These are phyloP conservation scores for Caretta caretta DNA, from an alignment of 2,113 vertebrate genomes.

Conservation along the genomic window DNA sequence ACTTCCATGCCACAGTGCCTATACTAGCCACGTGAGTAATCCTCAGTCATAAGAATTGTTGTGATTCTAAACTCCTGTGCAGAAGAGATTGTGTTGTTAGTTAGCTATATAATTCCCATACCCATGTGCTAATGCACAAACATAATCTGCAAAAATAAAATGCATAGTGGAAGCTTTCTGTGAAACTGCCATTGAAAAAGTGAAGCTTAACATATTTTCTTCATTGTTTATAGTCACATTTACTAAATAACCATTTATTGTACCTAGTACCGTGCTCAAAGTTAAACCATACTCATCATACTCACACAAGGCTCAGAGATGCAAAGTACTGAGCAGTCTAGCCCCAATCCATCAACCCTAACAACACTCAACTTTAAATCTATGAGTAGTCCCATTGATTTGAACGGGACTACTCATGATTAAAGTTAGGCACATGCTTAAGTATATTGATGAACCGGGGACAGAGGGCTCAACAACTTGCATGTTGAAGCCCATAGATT, in stretches of 20 bases:
- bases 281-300: background rate
- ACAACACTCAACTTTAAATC: background rate
- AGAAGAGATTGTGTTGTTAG: background rate
- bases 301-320: background rate
- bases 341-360: background rate
- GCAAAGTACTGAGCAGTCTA: background rate
- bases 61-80: background rate
- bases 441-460: background rate
- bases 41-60: background rate
- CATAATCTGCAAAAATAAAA: background rate
- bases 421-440: background rate
- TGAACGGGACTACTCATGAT: background rate
- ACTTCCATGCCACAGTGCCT: fast-evolving
- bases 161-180: background rate
- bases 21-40: background rate
- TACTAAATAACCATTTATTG: background rate
- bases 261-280: background rate
- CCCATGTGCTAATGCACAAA: background rate
- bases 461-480: background rate
- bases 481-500: background rate
- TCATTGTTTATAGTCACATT: background rate
- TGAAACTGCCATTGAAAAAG: background rate
- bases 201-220: background rate
- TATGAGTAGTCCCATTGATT: background rate
- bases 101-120: background rate